phyloP scores from a whole-genome alignment of 2,113 vertebrate genomes.

The Loxodonta africana region DNA sequence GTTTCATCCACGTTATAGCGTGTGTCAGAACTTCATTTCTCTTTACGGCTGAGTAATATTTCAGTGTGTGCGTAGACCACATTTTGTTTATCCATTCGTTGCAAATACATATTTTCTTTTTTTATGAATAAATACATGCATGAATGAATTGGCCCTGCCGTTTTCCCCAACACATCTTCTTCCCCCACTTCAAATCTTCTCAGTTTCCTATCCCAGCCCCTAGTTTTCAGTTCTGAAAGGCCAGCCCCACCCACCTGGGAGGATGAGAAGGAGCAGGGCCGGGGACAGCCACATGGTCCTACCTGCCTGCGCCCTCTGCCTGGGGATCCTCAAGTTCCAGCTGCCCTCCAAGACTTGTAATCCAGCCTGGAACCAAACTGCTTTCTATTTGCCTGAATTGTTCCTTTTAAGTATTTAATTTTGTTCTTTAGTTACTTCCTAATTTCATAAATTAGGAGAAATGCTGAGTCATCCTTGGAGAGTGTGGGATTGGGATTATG shows the following conservation, averaged over 20 bases:
- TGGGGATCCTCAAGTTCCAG: background rate
- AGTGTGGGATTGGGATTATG: background rate
- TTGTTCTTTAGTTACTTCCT: background rate
- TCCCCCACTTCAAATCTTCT: background rate
- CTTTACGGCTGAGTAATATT: no score
- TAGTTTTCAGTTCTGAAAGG: rapidly evolving
- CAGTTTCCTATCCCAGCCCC: background rate
- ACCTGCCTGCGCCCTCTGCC: background rate
- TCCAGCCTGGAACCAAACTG: background rate
- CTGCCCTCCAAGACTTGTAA: background rate
- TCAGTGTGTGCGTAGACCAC: no score
- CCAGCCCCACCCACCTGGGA: background rate
- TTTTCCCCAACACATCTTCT: background rate
- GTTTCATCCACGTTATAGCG: no score
- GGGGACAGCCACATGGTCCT: background rate
- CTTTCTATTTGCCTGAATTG: background rate
- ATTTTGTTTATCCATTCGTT: no score
- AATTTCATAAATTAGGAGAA: background rate
- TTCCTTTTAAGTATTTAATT: background rate
- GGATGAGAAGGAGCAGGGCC: background rate
- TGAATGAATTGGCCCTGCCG: background rate
- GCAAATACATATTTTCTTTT: no score
- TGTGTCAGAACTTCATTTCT: no score
- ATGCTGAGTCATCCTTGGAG: rapidly evolving
- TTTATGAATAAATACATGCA: background rate